Evolutionary conservation across 2,113 vertebrate genomes (phyloP).

Genomic region (Pelmatolapia mariae): DNA sequence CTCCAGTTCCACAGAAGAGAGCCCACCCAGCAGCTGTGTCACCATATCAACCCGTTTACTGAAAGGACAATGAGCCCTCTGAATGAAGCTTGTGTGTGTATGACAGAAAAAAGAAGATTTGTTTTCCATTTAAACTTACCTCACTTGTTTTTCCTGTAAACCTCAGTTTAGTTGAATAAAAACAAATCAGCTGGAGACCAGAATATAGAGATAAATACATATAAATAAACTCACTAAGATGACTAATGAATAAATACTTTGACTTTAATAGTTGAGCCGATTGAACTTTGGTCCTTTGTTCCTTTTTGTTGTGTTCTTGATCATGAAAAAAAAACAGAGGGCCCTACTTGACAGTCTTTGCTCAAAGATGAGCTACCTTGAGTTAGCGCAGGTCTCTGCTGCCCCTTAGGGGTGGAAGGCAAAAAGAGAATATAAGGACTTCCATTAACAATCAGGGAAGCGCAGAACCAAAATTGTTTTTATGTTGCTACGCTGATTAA

Average conservation of each 20-base stretch:
- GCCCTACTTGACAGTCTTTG: slow-evolving; percentile 1
- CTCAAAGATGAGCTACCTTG: not conserved
- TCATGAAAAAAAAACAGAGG: not conserved
- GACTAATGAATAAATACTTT: not conserved
- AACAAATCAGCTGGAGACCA: not conserved
- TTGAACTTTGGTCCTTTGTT: slow-evolving; percentile 36
- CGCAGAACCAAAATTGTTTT: not conserved
- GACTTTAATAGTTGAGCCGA: not conserved
- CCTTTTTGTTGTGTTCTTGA: not conserved
- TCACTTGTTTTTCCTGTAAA: not conserved
- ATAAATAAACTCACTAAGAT: not conserved
- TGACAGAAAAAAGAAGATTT: not conserved
- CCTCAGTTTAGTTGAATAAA: not conserved
- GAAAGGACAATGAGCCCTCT: slow-evolving; percentile 33
- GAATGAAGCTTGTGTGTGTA: not conserved
- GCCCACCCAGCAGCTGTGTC: slow-evolving; percentile 54
- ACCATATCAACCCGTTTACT: slow-evolving; percentile 53
- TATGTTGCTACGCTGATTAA: not conserved
- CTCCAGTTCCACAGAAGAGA: slow-evolving; percentile 17
- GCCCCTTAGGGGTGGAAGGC: slow-evolving; percentile 61
- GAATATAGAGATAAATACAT: not conserved
- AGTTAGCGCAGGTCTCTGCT: slow-evolving; percentile 64
- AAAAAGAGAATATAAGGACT: not conserved
- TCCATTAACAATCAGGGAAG: not conserved
- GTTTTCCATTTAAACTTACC: not conserved